A percentile compares a stretch with the other conserved stretches of the same genome.
Evolutionary conservation across 2,797 vertebrate genomes (phyloP).

Genomic region (Euphonia xanthogaster): DNA sequence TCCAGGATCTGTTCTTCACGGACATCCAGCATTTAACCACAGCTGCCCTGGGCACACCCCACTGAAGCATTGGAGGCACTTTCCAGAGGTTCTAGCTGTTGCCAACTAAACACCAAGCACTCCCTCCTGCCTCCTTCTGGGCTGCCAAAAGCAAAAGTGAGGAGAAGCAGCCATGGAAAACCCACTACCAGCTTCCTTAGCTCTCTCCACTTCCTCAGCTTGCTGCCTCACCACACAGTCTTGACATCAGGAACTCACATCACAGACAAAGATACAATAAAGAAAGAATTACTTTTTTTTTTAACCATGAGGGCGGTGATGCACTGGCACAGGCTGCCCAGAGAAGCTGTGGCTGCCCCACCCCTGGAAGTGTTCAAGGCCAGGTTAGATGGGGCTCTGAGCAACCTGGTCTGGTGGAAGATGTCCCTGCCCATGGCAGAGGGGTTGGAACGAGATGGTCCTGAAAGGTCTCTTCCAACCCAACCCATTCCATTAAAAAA

Average conservation of each 20-base stretch:
- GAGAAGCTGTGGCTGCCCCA: background rate
- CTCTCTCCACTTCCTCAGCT: background rate
- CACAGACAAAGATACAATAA: background rate
- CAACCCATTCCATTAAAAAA: background rate
- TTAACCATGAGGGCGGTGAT: background rate
- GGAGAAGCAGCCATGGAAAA: background rate
- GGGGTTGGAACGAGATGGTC: rapidly evolving
- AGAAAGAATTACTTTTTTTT: background rate
- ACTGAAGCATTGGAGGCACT: background rate
- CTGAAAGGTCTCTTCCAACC: background rate
- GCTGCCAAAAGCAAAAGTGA: background rate
- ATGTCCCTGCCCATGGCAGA: background rate
- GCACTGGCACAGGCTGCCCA: background rate
- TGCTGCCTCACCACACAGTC: background rate
- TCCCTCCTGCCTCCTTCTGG: background rate
- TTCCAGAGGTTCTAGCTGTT: background rate
- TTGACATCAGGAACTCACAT: background rate
- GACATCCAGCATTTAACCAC: background rate
- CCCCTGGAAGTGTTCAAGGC: background rate
- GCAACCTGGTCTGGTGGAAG: background rate
- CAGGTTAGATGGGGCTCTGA: background rate
- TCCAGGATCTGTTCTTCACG: background rate
- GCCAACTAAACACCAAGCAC: background rate
- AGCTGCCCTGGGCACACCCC: background rate
- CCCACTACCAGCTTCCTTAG: background rate